Conservation (phyloP, 92 coral and sea anemone genomes). For the Zoanthus gigantus region DNA sequence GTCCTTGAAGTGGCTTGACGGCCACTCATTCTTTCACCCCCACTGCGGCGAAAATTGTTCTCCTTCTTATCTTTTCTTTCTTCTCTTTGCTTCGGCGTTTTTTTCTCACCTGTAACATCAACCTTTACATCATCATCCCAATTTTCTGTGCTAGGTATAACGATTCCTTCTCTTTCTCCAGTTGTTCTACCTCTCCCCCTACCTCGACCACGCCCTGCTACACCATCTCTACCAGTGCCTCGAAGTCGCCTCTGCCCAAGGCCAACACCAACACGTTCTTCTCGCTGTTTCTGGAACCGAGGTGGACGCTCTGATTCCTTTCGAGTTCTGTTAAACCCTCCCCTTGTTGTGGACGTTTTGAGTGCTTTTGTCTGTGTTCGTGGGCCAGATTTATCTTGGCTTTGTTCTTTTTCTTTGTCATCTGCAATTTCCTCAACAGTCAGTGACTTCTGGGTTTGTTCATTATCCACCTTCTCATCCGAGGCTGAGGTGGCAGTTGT, state of each 20-base stretch:
- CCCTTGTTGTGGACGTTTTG: slow-evolving; percentile 61
- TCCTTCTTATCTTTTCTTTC: slow-evolving; percentile 43
- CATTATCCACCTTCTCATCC: slow-evolving; percentile 78
- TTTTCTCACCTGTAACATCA: slow-evolving; percentile 40
- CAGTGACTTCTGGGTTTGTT: slow-evolving; percentile 25
- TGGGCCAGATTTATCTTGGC: slow-evolving; percentile 41
- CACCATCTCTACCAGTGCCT: slow-evolving; percentile 66
- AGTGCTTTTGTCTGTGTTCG: slow-evolving; percentile 60
- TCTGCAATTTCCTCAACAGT: slow-evolving; percentile 53
- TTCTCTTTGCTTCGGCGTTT: slow-evolving; percentile 43
- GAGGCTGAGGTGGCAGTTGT: slow-evolving; percentile 96
- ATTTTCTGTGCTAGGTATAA: slow-evolving; percentile 84
- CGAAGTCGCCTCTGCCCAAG: slow-evolving; percentile 72
- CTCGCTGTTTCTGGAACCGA: slow-evolving; percentile 94
- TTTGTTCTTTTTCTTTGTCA: slow-evolving; percentile 51
- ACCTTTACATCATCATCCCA: slow-evolving; percentile 86
- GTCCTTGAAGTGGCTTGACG: slow-evolving; percentile 29
- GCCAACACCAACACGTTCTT: slow-evolving; percentile 82
- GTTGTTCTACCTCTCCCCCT: slow-evolving; percentile 76
- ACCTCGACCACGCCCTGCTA: slow-evolving; percentile 57
- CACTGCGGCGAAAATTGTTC: slow-evolving; percentile 12
- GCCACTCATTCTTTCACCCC: slow-evolving; percentile 21
- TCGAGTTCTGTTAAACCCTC: slow-evolving; percentile 73
- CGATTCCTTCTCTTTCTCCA: slow-evolving; percentile 43
- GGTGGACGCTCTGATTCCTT: slow-evolving; percentile 95